Percentiles rank a stretch among this genome's conserved stretches.
These are phyloP conservation scores for Parus major DNA, from an alignment of 2,113 vertebrate species.

Conservation along the genomic window DNA sequence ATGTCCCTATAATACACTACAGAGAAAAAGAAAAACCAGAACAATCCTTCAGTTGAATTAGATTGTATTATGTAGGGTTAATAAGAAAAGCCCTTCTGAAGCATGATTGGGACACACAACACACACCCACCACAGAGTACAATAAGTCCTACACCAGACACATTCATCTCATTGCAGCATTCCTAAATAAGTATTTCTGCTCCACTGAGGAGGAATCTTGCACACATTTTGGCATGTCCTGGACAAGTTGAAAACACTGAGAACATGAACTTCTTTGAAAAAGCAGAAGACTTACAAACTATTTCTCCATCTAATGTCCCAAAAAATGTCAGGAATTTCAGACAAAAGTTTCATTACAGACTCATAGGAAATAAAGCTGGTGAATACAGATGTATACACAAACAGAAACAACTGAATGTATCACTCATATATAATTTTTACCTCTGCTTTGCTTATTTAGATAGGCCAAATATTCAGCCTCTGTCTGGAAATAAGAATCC, in stretches of 20 bases:
- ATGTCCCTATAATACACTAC: background rate
- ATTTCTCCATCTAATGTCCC: background rate
- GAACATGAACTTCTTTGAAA: background rate
- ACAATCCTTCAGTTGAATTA: background rate
- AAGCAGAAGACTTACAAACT: background rate
- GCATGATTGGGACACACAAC: background rate
- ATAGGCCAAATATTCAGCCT: background rate
- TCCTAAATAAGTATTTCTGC: background rate
- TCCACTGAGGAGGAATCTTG: background rate
- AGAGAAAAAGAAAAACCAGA: background rate
- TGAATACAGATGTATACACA: background rate
- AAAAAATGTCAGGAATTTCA: background rate
- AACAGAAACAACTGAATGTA: background rate
- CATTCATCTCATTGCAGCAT: background rate
- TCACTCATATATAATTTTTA: background rate
- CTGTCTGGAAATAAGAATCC: background rate
- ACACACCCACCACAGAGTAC: rapidly evolving
- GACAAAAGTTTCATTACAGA: background rate
- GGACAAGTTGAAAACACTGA: background rate
- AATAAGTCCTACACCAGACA: background rate
- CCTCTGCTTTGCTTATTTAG: background rate
- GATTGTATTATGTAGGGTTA: background rate
- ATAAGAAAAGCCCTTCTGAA: background rate
- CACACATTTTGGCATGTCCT: background rate
- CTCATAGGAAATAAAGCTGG: background rate